Evolutionary conservation across 2,797 vertebrate species (phyloP).

Genomic region (Antrozous pallidus): DNA sequence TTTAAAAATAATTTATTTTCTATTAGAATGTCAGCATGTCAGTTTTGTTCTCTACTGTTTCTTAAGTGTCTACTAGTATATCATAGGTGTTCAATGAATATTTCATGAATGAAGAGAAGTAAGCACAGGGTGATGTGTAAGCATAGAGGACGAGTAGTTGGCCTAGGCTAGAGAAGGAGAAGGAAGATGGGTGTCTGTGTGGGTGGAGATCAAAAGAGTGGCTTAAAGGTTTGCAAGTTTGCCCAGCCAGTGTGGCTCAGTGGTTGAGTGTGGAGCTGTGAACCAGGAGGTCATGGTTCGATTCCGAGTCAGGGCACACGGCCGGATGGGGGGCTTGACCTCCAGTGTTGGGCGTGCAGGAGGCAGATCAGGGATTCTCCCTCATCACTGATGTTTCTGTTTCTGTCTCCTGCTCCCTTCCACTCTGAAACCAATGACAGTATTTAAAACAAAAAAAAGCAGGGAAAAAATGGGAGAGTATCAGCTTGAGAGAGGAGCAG

Average conservation of each 20-base stretch:
- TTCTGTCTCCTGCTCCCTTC: no score
- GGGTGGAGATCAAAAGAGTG: background rate
- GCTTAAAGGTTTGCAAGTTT: background rate
- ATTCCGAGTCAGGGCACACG: no score
- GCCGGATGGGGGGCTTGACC: fast-evolving
- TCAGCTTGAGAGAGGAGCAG: background rate
- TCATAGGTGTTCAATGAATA: background rate
- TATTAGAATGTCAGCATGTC: background rate
- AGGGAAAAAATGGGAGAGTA: background rate
- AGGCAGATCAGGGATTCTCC: no score
- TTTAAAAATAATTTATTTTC: background rate
- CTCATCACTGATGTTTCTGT: no score
- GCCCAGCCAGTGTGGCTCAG: no score
- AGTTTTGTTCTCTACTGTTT: background rate
- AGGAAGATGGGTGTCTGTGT: background rate
- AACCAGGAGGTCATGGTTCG: no score
- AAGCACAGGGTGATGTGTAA: no score
- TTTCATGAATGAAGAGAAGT: background rate
- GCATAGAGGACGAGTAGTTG: background rate
- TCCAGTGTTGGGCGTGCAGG: no score
- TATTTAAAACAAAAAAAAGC: no score
- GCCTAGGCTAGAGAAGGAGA: background rate
- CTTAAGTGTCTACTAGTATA: background rate
- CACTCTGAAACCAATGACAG: no score
- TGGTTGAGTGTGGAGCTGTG: no score